Base-by-base conservation (phyloP, 2,113 vertebrate species). In the Pheucticus melanocephalus region DNA sequence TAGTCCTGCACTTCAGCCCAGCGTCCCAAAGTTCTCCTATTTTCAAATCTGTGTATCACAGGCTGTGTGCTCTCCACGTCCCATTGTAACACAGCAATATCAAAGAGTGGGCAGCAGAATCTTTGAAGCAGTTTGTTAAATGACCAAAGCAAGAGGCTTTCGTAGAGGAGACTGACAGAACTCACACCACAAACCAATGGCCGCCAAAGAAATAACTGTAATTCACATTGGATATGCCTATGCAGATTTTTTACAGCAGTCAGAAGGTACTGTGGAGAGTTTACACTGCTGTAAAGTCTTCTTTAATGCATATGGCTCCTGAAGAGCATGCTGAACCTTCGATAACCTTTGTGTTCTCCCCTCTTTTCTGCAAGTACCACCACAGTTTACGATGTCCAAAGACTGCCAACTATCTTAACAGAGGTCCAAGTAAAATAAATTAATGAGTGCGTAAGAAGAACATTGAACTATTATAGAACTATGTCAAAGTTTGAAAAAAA, bases 151-250 rank as follows among this genome's bases (percentile, higher is more conserved):
- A n/a, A 75, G 48, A 68, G 31, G 50, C 31, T 84, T 57, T 51
- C 33, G 27, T 10, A 42, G 27, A 72, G 40, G 7, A 80, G 12
- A 35, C 31, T 54, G 59, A 35, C 54, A 82, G 56, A 75, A 44
- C 17, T 47, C 0, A 0, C 23, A 42, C 9, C 13, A 61, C 31
- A 82, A 79, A 50, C 12, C 3, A 6, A 27, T 6, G 27, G 15
- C 11, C 69, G 37, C 23, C 53, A 76, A 69, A 82, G 37, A 47
- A 80, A 40, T 31, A 48, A 20, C 50, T 40, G 10, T 19, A 51
- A 60, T 15, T 83, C 8, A 2, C 5, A 2, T 2, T 47, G 61
- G 31, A 66, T 54, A 12, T 54, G 54, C 1, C 22, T 86, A 68
- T 2, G 17, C 44, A 60, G 22, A 40, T 12, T 37, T 89, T 86